Percentiles rank a stretch among this genome's conserved stretches.
These are phyloP conservation scores for Leptopilina boulardi DNA, from an alignment of 1,140 invertebrate species.

Conservation along the genomic window DNA sequence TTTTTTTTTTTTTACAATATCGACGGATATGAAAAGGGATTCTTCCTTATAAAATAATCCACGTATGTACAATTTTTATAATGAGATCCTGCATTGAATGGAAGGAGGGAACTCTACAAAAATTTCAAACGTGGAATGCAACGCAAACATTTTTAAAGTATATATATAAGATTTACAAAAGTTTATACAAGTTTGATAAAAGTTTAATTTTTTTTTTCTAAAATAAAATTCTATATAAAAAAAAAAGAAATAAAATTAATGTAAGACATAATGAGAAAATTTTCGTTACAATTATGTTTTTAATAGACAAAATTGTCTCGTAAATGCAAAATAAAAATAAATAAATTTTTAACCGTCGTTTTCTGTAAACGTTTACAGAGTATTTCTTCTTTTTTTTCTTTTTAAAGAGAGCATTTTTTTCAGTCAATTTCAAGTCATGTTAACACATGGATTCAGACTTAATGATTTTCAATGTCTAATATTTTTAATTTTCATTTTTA, in stretches of 20 bases:
- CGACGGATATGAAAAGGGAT: conserved; percentile 10
- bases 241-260: not conserved
- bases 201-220: not conserved
- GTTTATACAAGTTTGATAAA: not conserved
- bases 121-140: conserved; percentile 18
- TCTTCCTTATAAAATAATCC: conserved; percentile 31
- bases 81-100: conserved; percentile 25
- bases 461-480: not conserved
- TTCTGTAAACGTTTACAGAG: conserved; percentile 24
- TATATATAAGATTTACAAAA: conserved; percentile 13
- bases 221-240: not conserved
- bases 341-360: not conserved
- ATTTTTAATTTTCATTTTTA: conserved; percentile 9
- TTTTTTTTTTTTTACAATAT: conserved; percentile 17
- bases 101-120: conserved; percentile 18
- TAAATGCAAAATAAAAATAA: not conserved
- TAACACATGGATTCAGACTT: conserved; percentile 12
- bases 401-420: conserved; percentile 24
- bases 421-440: conserved; percentile 20
- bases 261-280: not conserved
- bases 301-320: not conserved
- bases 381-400: not conserved
- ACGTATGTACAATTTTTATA: conserved; percentile 8
- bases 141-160: not conserved
- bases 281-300: not conserved